Conservation (phyloP, 2,888 invertebrate species). For the Luffia ferchaultella region DNA sequence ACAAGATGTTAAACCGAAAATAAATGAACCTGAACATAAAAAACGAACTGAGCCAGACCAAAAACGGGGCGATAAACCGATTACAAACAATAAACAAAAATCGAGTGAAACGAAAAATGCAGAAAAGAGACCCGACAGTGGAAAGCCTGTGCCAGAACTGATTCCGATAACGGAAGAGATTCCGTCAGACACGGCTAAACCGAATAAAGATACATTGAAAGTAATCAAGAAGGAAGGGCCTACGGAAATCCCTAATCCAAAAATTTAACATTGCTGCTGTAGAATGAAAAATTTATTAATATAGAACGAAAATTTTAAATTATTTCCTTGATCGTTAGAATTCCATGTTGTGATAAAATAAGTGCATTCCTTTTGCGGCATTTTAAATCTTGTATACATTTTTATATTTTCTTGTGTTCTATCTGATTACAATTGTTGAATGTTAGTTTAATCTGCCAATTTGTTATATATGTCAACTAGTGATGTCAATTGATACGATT, state of each 20-base stretch:
- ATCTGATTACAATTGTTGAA: no score
- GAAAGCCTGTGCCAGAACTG: conserved; percentile 20
- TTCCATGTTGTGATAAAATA: no score
- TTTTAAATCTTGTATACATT: no score
- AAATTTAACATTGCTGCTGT: conserved; percentile 25
- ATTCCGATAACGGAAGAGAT: conserved; percentile 65
- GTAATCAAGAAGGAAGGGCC: conserved; percentile 68
- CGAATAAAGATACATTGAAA: conserved; percentile 61
- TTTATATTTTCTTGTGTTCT: no score
- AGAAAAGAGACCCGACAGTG: conserved; percentile 5
- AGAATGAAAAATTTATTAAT: neutral
- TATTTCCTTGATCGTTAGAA: no score
- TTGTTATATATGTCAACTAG: no score
- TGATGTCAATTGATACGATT: no score
- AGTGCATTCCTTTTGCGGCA: no score
- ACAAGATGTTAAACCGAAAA: neutral
- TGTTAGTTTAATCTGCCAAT: no score
- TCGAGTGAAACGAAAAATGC: conserved; percentile 2
- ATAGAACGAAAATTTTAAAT: no score
- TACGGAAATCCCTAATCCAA: conserved; percentile 47
- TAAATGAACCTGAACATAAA: no score
- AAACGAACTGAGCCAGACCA: conserved; percentile 3
- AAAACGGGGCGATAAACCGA: conserved; percentile 12
- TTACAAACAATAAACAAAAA: conserved; percentile 12
- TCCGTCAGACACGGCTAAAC: conserved; percentile 58